These are phyloP conservation scores for Enteromius afrohamiltoni DNA, from an alignment of 2,797 vertebrate genomes.

Conservation along the genomic window DNA sequence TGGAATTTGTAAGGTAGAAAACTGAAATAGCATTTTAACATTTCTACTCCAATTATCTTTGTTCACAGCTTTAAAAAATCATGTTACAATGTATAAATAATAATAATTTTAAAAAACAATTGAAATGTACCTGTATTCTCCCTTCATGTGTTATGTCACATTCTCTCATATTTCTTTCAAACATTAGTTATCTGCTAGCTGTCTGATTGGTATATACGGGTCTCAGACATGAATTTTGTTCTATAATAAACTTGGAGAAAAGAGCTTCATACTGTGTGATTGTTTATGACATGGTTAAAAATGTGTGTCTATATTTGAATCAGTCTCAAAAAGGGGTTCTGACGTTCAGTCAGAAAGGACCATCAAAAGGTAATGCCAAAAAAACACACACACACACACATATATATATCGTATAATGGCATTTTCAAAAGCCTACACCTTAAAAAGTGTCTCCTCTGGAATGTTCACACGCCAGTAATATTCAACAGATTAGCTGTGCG, in stretches of 20 bases:
- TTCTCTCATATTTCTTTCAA: not conserved
- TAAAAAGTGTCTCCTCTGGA: slow-evolving; percentile 22
- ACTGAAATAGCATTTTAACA: not conserved
- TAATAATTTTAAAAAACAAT: not conserved
- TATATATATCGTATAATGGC: not conserved
- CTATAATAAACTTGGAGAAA: slow-evolving; percentile 27
- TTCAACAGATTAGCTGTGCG: slow-evolving; percentile 16
- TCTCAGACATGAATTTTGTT: not conserved
- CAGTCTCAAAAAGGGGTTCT: not conserved
- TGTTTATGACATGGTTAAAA: slow-evolving; percentile 14
- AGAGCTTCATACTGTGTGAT: not conserved
- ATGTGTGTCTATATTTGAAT: slow-evolving; percentile 10
- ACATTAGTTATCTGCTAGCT: not conserved
- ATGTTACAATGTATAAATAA: not conserved
- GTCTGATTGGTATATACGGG: not conserved
- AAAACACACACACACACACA: no score
- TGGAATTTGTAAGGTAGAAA: no score
- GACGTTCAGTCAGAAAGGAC: slow-evolving; percentile 5
- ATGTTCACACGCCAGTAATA: slow-evolving; percentile 16
- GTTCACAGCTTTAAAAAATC: not conserved
- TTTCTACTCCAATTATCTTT: not conserved
- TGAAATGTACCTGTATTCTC: not conserved
- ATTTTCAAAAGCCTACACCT: not conserved
- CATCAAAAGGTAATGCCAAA: no score
- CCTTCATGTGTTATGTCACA: not conserved